Evolutionary conservation across 1,140 invertebrate species (phyloP), one percentile per base, ranked within the genome.

Genomic region (Caenorhabditis tropicalis): DNA sequence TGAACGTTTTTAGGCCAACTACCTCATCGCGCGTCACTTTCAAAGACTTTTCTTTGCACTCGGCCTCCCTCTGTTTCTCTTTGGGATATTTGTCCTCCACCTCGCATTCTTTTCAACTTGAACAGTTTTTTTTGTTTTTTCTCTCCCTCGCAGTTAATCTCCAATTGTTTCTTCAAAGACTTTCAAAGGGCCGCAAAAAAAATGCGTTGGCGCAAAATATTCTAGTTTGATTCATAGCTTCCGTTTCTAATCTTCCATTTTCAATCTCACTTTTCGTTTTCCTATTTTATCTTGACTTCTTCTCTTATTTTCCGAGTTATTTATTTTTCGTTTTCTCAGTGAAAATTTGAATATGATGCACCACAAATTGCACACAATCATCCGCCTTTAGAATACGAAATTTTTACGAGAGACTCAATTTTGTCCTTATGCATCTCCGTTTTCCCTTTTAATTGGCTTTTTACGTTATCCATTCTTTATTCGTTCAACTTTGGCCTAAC

Each of bases 1-100:
- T 74, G 65, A 74, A 74, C 65, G 15, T 43, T 74, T 74, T 74
- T 74, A 65, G 65, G 65, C 65, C 65, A 74, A 74, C 36, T 74
- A 74, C 65, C 65, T 74, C 65, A 74, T 74, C 36, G 15, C 65
- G 65, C 65, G 65, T 74, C 65, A 74, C 21, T 74, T 39, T 74
- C 33, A 74, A 74, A 74, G 65, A 12, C 36, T 46, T 43, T 24
- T 74, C 65, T 74, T 74, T 74, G 65, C 65, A 74, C 65, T 74
- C 65, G 65, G 65, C 65, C 33, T 3, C 33, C 49, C 36, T 74
- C 21, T 74, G 36, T 36, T 39, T 74, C 36, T 31, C 58, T 19
- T 65, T 65, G n/a, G 31, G 58, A 21, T 74, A 12, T 74, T 74
- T 74, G 65, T 43, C 65, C 65, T 74, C 19, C 58, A 36, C 36